Conservation (phyloP, 1,140 invertebrate genomes). For the Leptonema lineaticorne region DNA sequence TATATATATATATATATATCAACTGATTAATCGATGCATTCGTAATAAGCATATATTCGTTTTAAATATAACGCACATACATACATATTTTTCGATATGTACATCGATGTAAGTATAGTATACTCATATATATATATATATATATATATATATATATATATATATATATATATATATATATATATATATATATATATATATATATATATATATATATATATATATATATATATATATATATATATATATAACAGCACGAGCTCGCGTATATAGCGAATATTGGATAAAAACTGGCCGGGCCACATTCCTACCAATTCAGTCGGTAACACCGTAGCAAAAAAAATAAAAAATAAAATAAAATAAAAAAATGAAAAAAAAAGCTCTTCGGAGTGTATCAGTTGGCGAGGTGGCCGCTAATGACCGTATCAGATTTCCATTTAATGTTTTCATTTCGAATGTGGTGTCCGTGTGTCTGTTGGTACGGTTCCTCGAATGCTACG, state of each 20-base stretch:
- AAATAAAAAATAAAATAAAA: background rate
- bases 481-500: background rate
- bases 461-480: background rate
- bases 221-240: background rate
- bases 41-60: no score
- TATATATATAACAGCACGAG: background rate
- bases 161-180: no score
- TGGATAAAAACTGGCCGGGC: slow-evolving; percentile 37
- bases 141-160: no score
- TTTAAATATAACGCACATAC: no score
- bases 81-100: no score
- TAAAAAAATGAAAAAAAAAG: slow-evolving; percentile 20
- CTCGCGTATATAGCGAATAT: slow-evolving; percentile 25
- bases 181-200: no score
- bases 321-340: slow-evolving; percentile 21
- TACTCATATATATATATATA: no score
- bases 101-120: no score
- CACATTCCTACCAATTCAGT: slow-evolving; percentile 38
- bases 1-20: no score
- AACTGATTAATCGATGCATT: no score
- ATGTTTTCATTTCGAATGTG: slow-evolving; percentile 36
- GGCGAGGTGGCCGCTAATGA: slow-evolving; percentile 36
- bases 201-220: no score
- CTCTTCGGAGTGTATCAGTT: slow-evolving; percentile 3
- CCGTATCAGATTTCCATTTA: slow-evolving; percentile 36